Evolutionary conservation across 2,113 vertebrate species (phyloP).

Genomic region (Hydrochoerus hydrochaeris): DNA sequence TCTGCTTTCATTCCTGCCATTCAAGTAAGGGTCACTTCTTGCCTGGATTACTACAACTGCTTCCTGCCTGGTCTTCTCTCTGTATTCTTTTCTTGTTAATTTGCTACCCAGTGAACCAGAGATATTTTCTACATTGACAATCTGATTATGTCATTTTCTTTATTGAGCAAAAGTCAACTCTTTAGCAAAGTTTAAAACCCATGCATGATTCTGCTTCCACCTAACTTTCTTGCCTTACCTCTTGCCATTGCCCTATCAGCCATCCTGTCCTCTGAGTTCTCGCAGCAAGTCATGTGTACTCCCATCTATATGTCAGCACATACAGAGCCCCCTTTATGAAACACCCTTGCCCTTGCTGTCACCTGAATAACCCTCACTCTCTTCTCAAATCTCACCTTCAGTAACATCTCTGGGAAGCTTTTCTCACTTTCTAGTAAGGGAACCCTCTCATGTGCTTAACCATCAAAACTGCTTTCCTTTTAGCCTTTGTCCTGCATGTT

Average conservation of each 20-base stretch:
- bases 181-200: constrained; percentile 9
- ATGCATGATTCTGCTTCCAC: background rate
- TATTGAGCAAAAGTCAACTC: constrained; percentile 13
- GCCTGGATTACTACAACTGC: background rate
- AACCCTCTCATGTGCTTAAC: background rate
- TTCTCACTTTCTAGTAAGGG: background rate
- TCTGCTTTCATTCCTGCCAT: background rate
- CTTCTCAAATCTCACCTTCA: background rate
- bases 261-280: background rate
- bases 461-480: background rate
- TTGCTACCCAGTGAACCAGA: background rate
- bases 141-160: background rate
- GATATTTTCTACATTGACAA: constrained; percentile 19
- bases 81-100: background rate
- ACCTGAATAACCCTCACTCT: background rate
- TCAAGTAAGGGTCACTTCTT: background rate
- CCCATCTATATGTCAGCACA: background rate
- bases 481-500: background rate
- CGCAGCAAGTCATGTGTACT: background rate
- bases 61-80: background rate
- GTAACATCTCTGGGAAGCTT: background rate
- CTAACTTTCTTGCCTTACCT: background rate
- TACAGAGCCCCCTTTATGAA: background rate
- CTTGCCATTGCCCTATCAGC: background rate
- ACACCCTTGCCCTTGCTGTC: background rate